These are phyloP conservation scores for Papilio gigon DNA, from an alignment of 2,888 invertebrate species.

Conservation along the genomic window DNA sequence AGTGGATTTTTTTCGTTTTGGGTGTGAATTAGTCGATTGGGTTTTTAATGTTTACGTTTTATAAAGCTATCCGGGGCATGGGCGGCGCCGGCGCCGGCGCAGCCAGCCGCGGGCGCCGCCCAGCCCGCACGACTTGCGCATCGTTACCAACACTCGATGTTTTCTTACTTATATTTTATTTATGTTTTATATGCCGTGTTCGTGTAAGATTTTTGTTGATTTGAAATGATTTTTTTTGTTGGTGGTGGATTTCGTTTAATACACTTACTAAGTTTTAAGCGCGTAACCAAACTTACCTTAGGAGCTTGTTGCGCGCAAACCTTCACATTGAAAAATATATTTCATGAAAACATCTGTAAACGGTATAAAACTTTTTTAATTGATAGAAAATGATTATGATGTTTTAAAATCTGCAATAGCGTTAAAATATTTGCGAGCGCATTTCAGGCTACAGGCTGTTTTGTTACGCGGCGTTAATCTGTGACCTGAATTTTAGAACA, in stretches of 20 bases:
- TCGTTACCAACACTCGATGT: conserved; percentile 80
- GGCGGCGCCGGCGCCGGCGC: conserved; percentile 70
- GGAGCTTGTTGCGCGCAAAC: conserved; percentile 50
- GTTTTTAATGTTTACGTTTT: conserved; percentile 83
- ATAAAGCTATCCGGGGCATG: conserved; percentile 75
- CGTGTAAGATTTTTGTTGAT: conserved; percentile 75
- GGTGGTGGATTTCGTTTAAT: conserved; percentile 83
- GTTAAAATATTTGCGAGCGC: conserved; percentile 20
- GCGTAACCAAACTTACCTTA: conserved; percentile 52
- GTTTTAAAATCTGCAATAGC: background rate
- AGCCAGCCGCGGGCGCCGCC: conserved; percentile 70
- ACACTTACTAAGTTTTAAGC: conserved; percentile 69
- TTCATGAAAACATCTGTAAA: background rate
- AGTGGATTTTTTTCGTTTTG: conserved; percentile 83
- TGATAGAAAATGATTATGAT: background rate
- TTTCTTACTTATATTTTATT: conserved; percentile 62
- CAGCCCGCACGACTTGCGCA: conserved; percentile 74
- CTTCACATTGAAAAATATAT: conserved; percentile 26
- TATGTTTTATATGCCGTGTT: conserved; percentile 82
- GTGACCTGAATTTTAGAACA: conserved; percentile 32
- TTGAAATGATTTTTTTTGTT: conserved; percentile 81
- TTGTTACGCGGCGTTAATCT: conserved; percentile 32
- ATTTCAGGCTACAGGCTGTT: conserved; percentile 33
- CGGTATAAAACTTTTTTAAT: conserved; percentile 31
- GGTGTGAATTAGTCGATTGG: conserved; percentile 83